Base-by-base conservation (phyloP, 2,888 invertebrate genomes). In the Caenorhabditis wallacei region DNA sequence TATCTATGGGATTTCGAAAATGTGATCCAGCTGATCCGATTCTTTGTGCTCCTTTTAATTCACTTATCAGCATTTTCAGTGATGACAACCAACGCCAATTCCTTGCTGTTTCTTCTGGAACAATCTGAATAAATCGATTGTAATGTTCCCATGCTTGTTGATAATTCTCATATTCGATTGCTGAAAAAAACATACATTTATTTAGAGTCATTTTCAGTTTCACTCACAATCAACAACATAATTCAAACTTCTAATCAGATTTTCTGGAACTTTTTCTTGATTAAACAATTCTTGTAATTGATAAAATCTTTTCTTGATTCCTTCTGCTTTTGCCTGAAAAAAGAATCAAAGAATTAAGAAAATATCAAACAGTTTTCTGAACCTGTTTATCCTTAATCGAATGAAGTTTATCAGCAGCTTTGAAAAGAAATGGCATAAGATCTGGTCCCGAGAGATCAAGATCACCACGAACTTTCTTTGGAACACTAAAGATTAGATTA, bases 191-290 rank as follows among this genome's bases (percentile, higher is more conserved):
- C 5, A 22, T 24, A 37, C 56, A 40, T 30, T 46, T 30, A 8
- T 30, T 30, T 5, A 30, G 30, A 30, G 3, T 30, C 8, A 3
- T 8, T 30, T 30, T 30, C 8, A 8, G 30, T 30, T 30, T 30
- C 30, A 3, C 71, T 79, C 57, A 90, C 90, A 88, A 70, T 90
- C 90, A 24, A 90, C 90, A 10, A 90, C 87, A 79, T 85, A 90
- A 64, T 90, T 90, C 63, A 90, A 83, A 54, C 87, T 88, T 70
- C 86, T 87, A 37, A 90, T 82, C 57, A 85, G 87, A 0, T 57
- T 26, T 13, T 88, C 88, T 43, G 89, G 81, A 8, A 88, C 48
- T 8, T 69, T 78, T 7, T 69, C 43, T 16, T 85, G 75, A 16
- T 70, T 66, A 24, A 89, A 75, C 48, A 80, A 56, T 13, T 85